Evolutionary conservation across 92 coral and sea anemone genomes (phyloP).

Genomic region (Phymanthus crucifer): DNA sequence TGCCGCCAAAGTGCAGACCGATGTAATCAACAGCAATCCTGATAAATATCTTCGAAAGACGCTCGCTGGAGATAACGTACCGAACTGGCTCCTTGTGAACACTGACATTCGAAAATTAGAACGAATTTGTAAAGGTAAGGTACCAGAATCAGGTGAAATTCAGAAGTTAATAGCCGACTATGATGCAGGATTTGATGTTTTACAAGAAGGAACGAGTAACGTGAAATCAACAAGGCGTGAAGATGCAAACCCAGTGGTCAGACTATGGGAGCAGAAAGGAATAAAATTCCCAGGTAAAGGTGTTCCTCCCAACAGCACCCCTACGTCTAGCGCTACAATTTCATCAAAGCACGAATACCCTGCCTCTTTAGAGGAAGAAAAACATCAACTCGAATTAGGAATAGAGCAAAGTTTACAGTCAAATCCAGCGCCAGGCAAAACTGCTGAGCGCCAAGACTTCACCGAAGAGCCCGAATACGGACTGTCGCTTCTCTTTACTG

Average conservation of each 20-base stretch:
- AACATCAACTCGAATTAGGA: constrained; percentile 22
- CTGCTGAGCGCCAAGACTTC: background rate
- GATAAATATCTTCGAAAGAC: constrained; percentile 43
- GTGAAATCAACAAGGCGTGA: background rate
- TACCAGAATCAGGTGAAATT: constrained; percentile 16
- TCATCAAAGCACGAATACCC: background rate
- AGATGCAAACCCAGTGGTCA: constrained; percentile 33
- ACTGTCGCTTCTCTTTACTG: constrained; percentile 36
- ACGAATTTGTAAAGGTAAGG: constrained; percentile 31
- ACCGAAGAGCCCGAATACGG: constrained; percentile 29
- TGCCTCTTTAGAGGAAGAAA: constrained; percentile 25
- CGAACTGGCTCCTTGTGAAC: constrained; percentile 48
- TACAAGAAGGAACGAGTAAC: background rate
- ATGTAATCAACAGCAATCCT: constrained; percentile 39
- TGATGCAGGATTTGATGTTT: constrained; percentile 23
- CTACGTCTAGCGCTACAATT: constrained; percentile 3
- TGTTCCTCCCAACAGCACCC: constrained; percentile 26
- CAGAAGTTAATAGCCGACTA: constrained; percentile 22
- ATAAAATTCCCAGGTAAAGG: constrained; percentile 43
- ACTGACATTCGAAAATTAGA: constrained; percentile 37
- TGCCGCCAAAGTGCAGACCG: constrained; percentile 34
- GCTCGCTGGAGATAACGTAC: constrained; percentile 28
- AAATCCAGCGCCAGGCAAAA: constrained; percentile 8
- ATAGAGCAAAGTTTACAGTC: constrained; percentile 32
- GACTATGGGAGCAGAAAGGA: constrained; percentile 45